Evolutionary conservation across 2,888 invertebrate species (phyloP), one percentile per base, ranked within the genome.

Genomic region (Clistopyga incitator): DNA sequence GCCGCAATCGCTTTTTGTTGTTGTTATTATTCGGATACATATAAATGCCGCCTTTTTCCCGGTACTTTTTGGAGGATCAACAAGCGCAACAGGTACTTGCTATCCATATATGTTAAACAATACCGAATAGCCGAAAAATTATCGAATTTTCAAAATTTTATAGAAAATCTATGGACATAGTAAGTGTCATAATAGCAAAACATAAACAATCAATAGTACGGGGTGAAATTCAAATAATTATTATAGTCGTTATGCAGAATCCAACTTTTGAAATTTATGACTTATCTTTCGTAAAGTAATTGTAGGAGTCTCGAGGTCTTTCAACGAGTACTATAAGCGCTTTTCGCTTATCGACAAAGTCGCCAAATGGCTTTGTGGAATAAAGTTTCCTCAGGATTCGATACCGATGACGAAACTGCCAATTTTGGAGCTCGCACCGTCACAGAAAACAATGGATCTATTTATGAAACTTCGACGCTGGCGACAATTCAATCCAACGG

Each of bases 371-470:
- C 88, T 61, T 84, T 90, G 85, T 93, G 93, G 92, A 91, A 92
- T 82, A 90, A 92, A 84, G 91, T 94, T 18, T 89, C 90, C 56
- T 91, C 93, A 29, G 94, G 94, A 18, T 94, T 94, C 84, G 93
- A 94, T 84, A 87, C 90, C 42, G 94, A 94, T 0, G 94, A 95
- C 84, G 94, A 95, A 90, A 95, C 94, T 13, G 91, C 94, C 0
- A 94, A 94, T 91, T 95, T 95, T 88, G 95, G 94, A 3, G 92
- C 93, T 34, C 92, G 94, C 82, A 91, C 90, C 56, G 89, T 94
- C 59, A 92, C 92, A 3, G 93, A 93, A 82, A 92, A 91, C 52
- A 92, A 93, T 87, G 93, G 92, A 71, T 92, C 90, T 11, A 88
- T 94, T 52, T 94, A 94, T 85, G 95, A 95, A 93, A 93, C 94